Evolutionary conservation across 1,140 invertebrate species (phyloP).

Genomic region (Drosophila lacteicornis): DNA sequence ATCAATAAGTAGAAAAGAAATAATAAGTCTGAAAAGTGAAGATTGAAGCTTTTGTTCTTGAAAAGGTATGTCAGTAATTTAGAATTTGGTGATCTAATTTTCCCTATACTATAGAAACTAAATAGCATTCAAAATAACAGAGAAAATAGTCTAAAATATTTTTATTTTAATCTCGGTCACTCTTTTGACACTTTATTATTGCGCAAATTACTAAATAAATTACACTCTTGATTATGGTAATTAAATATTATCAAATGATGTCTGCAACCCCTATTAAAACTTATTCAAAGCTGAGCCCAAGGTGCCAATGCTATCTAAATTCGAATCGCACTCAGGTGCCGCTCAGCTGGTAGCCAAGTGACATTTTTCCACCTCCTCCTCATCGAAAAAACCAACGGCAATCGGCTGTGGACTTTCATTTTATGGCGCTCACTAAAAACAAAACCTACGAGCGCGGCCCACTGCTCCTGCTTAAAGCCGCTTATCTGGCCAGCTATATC

Average conservation of each 20-base stretch:
- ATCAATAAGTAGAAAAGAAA: no score
- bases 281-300: conserved; percentile 4
- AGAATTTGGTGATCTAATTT: no score
- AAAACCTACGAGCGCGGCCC: conserved; percentile 69
- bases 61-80: no score
- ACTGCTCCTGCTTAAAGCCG: conserved; percentile 55
- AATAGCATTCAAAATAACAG: no score
- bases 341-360: conserved; percentile 35
- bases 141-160: no score
- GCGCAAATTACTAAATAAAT: neutral
- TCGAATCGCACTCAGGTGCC: conserved; percentile 13
- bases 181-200: no score
- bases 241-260: neutral
- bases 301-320: conserved; percentile 1
- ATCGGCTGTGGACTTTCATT: conserved; percentile 48
- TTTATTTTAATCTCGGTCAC: no score
- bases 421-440: conserved; percentile 70
- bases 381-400: no score
- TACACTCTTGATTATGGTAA: no score
- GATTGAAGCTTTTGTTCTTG: no score
- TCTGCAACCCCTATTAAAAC: neutral
- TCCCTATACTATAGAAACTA: no score
- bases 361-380: conserved; percentile 28
- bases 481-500: conserved; percentile 74
- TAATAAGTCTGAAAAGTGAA: no score